phyloP scores from a whole-genome alignment of 2,888 invertebrate species.

The Lacanobia oleracea region DNA sequence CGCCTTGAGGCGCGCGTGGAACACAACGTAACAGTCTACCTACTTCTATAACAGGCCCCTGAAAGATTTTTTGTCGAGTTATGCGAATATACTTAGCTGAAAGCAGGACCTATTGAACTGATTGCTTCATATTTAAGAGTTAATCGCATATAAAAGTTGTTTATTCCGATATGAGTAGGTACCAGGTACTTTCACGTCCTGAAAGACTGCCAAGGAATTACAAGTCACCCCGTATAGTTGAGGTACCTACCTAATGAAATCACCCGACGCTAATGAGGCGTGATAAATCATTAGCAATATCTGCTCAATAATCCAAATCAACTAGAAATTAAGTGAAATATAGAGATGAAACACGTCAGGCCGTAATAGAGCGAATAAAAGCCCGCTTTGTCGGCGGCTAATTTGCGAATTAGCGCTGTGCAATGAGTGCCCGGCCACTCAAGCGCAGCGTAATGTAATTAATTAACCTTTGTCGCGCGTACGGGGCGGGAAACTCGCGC shows the following conservation, averaged over 20 bases:
- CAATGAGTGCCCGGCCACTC: constrained; percentile 83
- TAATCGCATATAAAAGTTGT: too few relatives aligned
- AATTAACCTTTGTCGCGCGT: constrained; percentile 83
- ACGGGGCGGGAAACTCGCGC: constrained; percentile 66
- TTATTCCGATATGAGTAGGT: not conserved
- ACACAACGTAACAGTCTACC: too few relatives aligned
- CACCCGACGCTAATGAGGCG: constrained; percentile 22
- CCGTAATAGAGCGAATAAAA: constrained; percentile 78
- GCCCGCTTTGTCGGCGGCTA: constrained; percentile 82
- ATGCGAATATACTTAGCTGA: too few relatives aligned
- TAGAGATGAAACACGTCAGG: constrained; percentile 76
- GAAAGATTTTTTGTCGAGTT: too few relatives aligned
- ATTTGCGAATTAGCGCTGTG: constrained; percentile 86
- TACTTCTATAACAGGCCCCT: too few relatives aligned
- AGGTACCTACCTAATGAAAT: constrained; percentile 14
- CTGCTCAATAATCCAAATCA: constrained; percentile 68
- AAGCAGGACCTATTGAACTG: too few relatives aligned
- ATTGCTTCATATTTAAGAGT: too few relatives aligned
- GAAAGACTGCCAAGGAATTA: not conserved
- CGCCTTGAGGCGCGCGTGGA: too few relatives aligned
- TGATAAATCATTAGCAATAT: constrained; percentile 44
- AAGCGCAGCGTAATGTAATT: constrained; percentile 84
- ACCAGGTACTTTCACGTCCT: not conserved
- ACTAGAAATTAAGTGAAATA: constrained; percentile 79
- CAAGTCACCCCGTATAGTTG: not conserved